Conservation (phyloP, 2,113 vertebrate species). For the Lepisosteus oculatus region DNA sequence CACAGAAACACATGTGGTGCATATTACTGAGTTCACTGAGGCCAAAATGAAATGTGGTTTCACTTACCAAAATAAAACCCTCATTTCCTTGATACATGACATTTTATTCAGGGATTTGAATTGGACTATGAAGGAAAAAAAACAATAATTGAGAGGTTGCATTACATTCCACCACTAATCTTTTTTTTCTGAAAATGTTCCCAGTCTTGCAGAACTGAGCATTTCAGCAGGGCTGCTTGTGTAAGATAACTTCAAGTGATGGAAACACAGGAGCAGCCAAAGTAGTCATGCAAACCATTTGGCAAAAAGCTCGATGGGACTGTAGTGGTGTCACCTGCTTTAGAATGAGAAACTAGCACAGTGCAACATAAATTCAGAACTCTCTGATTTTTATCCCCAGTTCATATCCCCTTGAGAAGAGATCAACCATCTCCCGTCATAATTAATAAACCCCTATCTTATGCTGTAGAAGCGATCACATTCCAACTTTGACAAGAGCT, state of each 20-base stretch:
- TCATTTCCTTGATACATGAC: not conserved
- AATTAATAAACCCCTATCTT: not conserved
- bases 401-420: not conserved
- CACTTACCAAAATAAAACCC: not conserved
- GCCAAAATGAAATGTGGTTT: not conserved
- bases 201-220: not conserved
- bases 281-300: too few species aligned
- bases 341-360: not conserved
- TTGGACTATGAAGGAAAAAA: not conserved
- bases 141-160: not conserved
- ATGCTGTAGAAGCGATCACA: not conserved
- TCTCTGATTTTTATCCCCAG: conserved; percentile 39
- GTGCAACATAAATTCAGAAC: conserved; percentile 38
- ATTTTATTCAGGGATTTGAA: not conserved
- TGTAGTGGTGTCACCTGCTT: not conserved
- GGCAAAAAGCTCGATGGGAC: not conserved
- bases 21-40: not conserved
- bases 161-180: not conserved
- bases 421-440: not conserved
- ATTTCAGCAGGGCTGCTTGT: not conserved
- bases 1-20: not conserved
- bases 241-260: not conserved
- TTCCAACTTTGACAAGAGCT: not conserved
- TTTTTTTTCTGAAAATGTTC: not conserved
- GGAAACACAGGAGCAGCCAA: not conserved